Percentiles rank a stretch among this genome's conserved stretches.
These are phyloP conservation scores for Cochlearius cochlearius DNA, from an alignment of 2,113 vertebrate species.

Conservation along the genomic window DNA sequence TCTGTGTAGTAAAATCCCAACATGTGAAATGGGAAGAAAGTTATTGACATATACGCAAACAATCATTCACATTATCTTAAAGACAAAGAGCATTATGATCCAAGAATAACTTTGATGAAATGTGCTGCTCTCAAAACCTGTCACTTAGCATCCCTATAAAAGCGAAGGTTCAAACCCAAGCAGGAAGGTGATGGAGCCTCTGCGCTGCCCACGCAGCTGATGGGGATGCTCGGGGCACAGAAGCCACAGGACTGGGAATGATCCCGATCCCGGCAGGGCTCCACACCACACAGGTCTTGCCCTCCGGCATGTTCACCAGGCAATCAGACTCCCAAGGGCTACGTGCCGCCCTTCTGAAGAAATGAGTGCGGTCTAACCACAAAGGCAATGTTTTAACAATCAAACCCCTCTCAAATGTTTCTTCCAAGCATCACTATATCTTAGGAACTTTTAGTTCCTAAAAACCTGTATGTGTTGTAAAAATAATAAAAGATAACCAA, in stretches of 20 bases:
- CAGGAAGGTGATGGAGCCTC: neutral
- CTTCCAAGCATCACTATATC: neutral
- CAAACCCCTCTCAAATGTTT: neutral
- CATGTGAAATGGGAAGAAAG: neutral
- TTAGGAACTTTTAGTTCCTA: neutral
- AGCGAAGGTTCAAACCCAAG: neutral
- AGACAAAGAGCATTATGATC: neutral
- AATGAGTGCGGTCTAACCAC: neutral
- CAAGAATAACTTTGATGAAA: neutral
- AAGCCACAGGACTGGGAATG: neutral
- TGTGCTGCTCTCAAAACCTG: neutral
- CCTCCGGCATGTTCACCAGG: rapidly evolving
- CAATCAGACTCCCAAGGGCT: neutral
- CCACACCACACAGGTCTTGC: rapidly evolving
- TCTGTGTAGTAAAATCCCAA: neutral
- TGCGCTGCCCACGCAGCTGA: neutral
- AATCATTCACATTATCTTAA: neutral
- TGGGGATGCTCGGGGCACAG: neutral
- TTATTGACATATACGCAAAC: neutral
- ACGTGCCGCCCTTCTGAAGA: rapidly evolving
- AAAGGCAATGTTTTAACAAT: neutral
- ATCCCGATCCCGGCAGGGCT: neutral
- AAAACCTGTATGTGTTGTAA: neutral
- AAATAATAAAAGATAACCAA: neutral
- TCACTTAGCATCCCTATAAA: neutral